Evolutionary conservation across 1,140 invertebrate genomes (phyloP).

Genomic region (Dryas iulia): DNA sequence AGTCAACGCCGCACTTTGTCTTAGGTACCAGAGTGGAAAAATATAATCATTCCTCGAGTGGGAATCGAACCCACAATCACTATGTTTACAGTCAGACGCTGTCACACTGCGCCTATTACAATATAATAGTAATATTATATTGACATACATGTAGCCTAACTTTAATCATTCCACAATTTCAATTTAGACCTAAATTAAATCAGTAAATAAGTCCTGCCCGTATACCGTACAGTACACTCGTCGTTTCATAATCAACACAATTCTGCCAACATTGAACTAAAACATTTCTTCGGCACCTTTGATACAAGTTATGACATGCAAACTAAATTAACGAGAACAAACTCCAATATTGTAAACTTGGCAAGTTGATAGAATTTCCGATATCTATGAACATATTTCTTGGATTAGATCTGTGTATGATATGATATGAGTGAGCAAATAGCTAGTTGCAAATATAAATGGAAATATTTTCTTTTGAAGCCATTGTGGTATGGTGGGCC

Average conservation of each 20-base stretch:
- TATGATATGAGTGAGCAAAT: neutral
- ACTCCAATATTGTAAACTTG: neutral
- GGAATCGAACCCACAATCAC: too few relatives aligned
- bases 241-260: neutral
- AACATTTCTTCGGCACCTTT: slow-evolving; percentile 1
- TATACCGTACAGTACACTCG: neutral
- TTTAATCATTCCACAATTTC: neutral
- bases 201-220: neutral
- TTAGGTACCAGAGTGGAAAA: too few relatives aligned
- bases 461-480: neutral
- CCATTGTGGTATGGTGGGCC: too few relatives aligned
- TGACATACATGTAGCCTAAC: neutral
- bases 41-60: too few relatives aligned
- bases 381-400: slow-evolving; percentile 1
- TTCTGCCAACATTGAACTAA: slow-evolving; percentile 4
- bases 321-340: slow-evolving; percentile 12
- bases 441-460: neutral
- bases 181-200: neutral
- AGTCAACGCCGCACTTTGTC: too few relatives aligned
- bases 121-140: neutral
- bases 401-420: neutral
- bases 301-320: slow-evolving; percentile 2
- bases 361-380: neutral
- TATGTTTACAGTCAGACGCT: too few relatives aligned
- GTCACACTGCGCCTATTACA: too few relatives aligned